phyloP scores from a whole-genome alignment of 92 coral and sea anemone genomes.

The Zoanthus sansibaricus region DNA sequence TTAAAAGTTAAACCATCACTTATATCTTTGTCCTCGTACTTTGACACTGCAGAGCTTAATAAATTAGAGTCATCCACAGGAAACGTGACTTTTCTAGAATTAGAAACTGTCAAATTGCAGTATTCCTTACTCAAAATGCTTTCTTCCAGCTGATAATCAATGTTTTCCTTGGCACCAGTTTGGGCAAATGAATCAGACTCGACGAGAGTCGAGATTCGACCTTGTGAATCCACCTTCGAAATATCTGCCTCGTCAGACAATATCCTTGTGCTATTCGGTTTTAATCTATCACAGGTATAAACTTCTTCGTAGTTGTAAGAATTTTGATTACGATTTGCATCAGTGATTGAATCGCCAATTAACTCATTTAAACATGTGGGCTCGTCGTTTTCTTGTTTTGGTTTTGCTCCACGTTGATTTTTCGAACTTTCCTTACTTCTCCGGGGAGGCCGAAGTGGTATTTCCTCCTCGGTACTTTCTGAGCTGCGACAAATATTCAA shows the following conservation, averaged over 20 bases:
- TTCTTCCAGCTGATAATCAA: background rate
- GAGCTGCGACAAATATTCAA: conserved; percentile 16
- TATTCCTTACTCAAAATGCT: background rate
- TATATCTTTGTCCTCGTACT: background rate
- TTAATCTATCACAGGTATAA: background rate
- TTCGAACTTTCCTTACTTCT: conserved; percentile 10
- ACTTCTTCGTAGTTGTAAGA: background rate
- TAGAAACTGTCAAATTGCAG: background rate
- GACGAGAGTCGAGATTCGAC: background rate
- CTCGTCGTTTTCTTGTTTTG: conserved; percentile 1
- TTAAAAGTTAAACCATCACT: background rate
- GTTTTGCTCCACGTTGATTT: background rate
- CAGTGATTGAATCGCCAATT: background rate
- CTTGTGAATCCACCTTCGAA: background rate
- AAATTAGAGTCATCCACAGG: background rate
- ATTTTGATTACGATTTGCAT: background rate
- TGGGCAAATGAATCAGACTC: background rate
- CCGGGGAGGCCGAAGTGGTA: conserved; percentile 43
- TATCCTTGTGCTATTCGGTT: background rate
- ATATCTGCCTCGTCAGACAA: background rate
- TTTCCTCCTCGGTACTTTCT: conserved; percentile 31
- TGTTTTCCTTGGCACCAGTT: background rate
- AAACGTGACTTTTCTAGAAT: background rate
- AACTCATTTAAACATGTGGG: background rate
- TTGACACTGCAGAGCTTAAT: conserved; percentile 11